Evolutionary conservation across 2,113 vertebrate species (phyloP), one percentile per base, ranked within the genome.

Genomic region (Eubucco bourcierii): DNA sequence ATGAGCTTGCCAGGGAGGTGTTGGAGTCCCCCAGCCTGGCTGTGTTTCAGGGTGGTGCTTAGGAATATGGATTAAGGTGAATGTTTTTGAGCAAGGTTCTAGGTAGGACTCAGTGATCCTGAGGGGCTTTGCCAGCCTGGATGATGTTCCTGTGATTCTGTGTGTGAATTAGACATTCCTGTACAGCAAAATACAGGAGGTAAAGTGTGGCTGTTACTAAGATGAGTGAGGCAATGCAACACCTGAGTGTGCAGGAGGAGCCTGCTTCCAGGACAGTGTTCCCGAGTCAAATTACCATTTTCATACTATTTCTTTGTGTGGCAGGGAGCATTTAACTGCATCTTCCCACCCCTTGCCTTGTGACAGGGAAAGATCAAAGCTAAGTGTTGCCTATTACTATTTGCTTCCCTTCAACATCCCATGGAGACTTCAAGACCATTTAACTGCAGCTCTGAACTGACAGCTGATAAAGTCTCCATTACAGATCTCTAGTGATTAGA

Each of bases 391-490:
- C 41, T 88, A 7, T 47, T 76, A 70, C 13, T 72, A 33, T 64
- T 88, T 83, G 24, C 75, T 79, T 90, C 60, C 65, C 56, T 55
- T 65, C 67, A 77, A n/a, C 29, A 65, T 55, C 53, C 82, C 82
- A 28, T 25, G 28, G 88, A 96, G 91, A 87, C 64, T 84, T 77
- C 72, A 76, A 80, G 83, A 53, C 56, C 91, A 89, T 94, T 93
- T 94, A 85, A 41, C 71, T 85, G 68, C 70, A 67, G n/a, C 31
- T 85, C 73, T 70, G 46, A 90, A 46, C 28, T 0, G 11, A 78
- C 39, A 90, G 81, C 47, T 80, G 61, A 83, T 85, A 93, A 66
- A 73, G 79, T 65, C 91, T 52, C 73, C 52, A 50, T 92, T 88
- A 67, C 29, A 46, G 41, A 60, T 46, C 46, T 84, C 90, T 88